Base-by-base conservation (phyloP, 1,140 invertebrate species). In the Mactra quadrangularis region DNA sequence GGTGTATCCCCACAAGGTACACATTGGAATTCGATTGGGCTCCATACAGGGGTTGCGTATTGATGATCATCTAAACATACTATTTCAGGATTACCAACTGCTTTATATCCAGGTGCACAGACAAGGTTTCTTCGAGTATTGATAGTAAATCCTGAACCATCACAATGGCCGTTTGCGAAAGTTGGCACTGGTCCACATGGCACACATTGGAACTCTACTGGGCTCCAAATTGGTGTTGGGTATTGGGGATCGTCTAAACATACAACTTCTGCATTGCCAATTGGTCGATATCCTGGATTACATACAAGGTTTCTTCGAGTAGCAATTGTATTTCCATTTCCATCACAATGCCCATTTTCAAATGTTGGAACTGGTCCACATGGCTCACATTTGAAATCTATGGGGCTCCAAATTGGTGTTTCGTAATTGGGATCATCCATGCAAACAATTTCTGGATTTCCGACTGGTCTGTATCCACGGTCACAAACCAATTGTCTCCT, bases 1-100 rank as follows among this genome's bases (percentile, higher is more conserved):
- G 77, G 77, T n/a, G 77, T 81, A 25, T 17, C 11, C 2, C 77
- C 77, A 41, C 77, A 81, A 19, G 77, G 64, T 27, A 81, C n/a
- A 59, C 77, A 81, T 50, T 50, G 3, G n/a, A 81, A 71, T 9
- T 60, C 53, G 15, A 53, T 45, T 15, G 19, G 6, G 35, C 41
- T 68, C 75, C 75, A 78, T 9, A 64, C 41, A 7, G 75, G 75
- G 1, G 27, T 25, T 31, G 60, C 19, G 53, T 53, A 81, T 0
- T 45, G 25, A 19, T 25, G 19, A 29, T 78, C 47, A 27, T 78
- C 41, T n/a, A 68, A 19, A 33, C 75, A 78, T 50, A 13, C 11
- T 2, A 78, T 78, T 2, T 66, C n/a, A 52, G 75, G 41, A 25
- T 31, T 55, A 1, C 75, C 75, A 13, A 78, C 59, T 11, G 60